Conservation (phyloP, 2,797 vertebrate species). For the Premnoplex brunnescens region DNA sequence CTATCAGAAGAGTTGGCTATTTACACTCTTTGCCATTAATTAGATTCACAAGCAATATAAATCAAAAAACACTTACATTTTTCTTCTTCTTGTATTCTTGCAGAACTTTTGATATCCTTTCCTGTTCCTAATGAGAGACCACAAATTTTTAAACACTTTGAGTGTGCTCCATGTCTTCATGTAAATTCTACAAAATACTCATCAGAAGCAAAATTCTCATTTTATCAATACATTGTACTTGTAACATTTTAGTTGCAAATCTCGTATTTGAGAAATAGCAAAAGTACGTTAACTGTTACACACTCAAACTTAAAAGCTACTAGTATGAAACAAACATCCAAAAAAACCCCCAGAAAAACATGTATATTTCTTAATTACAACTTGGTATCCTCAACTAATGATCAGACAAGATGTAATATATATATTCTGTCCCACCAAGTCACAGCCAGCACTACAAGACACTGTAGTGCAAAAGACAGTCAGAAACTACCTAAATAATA, state of each 20-base stretch:
- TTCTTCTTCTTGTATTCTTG: slow-evolving; percentile 94
- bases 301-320: background rate
- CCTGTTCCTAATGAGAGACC: slow-evolving; percentile 83
- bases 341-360: background rate
- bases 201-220: background rate
- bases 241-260: background rate
- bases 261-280: background rate
- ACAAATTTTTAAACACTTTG: background rate
- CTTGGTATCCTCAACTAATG: background rate
- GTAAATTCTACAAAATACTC: background rate
- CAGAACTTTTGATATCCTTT: slow-evolving; percentile 88
- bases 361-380: background rate
- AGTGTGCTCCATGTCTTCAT: background rate
- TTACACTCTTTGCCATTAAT: background rate
- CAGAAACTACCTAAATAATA: background rate
- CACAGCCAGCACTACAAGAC: background rate
- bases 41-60: background rate
- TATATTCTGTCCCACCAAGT: background rate
- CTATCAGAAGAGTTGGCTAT: background rate
- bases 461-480: background rate
- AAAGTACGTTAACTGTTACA: background rate
- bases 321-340: background rate
- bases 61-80: slow-evolving; percentile 83
- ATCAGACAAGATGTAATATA: background rate
- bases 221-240: background rate